phyloP scores from a whole-genome alignment of 2,888 invertebrate species.

The Auanema freiburgensis region DNA sequence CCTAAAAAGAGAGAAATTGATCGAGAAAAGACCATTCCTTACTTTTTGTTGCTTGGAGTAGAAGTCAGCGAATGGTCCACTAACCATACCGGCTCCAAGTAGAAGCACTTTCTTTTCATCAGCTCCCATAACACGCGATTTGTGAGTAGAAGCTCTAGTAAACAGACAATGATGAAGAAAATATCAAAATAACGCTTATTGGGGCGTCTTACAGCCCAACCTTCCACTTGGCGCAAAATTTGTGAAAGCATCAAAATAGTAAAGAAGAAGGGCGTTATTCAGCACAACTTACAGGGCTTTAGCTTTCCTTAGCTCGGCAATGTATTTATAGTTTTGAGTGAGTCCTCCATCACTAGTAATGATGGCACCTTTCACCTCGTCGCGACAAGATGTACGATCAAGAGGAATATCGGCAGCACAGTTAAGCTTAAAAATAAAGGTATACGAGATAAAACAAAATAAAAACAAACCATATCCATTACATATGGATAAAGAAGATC shows the following conservation, averaged over 20 bases:
- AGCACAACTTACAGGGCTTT: slow-evolving; percentile 34
- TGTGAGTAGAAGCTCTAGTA: slow-evolving; percentile 77
- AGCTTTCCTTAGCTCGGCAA: slow-evolving; percentile 77
- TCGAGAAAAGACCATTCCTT: no score
- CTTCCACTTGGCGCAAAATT: neutral
- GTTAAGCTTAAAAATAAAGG: slow-evolving; percentile 52
- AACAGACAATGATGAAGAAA: no score
- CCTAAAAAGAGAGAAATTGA: slow-evolving; percentile 20
- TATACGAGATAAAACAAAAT: neutral
- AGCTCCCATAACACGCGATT: slow-evolving; percentile 72
- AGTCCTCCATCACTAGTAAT: slow-evolving; percentile 92
- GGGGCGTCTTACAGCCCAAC: neutral
- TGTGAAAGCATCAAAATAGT: neutral
- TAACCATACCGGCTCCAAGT: slow-evolving; percentile 91
- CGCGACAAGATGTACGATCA: slow-evolving; percentile 51
- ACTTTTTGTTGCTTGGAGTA: slow-evolving; percentile 79
- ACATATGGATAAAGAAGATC: slow-evolving; percentile 86
- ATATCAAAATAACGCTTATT: slow-evolving; percentile 1
- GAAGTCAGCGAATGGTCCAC: slow-evolving; percentile 91
- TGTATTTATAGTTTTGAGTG: slow-evolving; percentile 91
- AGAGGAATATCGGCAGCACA: slow-evolving; percentile 57
- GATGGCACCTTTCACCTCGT: slow-evolving; percentile 74
- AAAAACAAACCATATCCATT: slow-evolving; percentile 74
- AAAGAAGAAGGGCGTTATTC: neutral
- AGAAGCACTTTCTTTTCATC: slow-evolving; percentile 74